Base-by-base conservation (phyloP, 2,113 vertebrate genomes). In the Eidolon helvum region DNA sequence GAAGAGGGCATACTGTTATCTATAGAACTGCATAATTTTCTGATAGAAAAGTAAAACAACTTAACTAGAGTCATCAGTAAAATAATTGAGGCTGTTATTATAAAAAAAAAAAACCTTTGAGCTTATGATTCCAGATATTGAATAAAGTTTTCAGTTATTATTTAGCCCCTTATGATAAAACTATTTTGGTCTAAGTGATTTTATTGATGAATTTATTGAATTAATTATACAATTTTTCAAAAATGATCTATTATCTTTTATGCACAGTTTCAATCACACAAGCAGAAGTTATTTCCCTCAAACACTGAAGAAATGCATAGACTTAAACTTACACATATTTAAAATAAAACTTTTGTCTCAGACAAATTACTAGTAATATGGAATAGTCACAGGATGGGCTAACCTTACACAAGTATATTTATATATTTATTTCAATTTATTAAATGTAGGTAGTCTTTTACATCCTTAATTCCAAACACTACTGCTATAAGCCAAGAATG, bases 391-490 rank as follows among this genome's bases (percentile, higher is more conserved):
- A 97, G 97, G 97, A 94, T 83, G 72, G 15, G 78, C 95, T 98
- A 97, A 98, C 96, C 97, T 98, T 95, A 97, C 93, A 96, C 97
- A 98, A 98, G 98, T 99, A 97, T 99, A 98, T 99, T 98, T 98
- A 99, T 97, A 98, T 98, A 98, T 98, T 98, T 98, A 98, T 99
- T 99, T 98, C 98, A 98, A 98, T 98, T 99, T 98, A 98, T 98
- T 98, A 98, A 96, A 97, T 84, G 94, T 97, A 98, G 97, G 98
- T 97, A 98, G 98, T 97, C 98, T 98, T 98, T 99, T 98, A 97
- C 97, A 98, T 97, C 97, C 98, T 98, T 98, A 98, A 98, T 98
- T 98, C 98, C 98, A 98, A 98, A 96, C 97, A 96, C 97, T 94
- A 95, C 97, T 95, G 96, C 95, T 97, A 97, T 98, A 98, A 98